These are phyloP conservation scores for Bombus affinis DNA, from an alignment of 1,140 invertebrate genomes.

Conservation along the genomic window DNA sequence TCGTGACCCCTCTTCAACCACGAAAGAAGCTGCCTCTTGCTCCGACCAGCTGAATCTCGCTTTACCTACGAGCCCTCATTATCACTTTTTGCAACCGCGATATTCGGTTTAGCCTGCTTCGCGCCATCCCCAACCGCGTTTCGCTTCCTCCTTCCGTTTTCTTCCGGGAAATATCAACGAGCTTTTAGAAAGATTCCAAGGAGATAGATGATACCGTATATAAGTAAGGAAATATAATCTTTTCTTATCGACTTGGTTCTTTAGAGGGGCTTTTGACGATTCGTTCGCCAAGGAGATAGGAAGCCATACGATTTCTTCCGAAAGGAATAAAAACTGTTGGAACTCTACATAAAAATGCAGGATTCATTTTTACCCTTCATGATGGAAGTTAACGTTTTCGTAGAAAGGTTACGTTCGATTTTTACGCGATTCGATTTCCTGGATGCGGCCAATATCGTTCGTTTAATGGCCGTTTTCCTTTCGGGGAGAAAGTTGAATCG, in stretches of 20 bases:
- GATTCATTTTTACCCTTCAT: background rate
- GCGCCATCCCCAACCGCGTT: too few species aligned
- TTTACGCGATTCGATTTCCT: constrained; percentile 35
- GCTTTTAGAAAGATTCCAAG: background rate
- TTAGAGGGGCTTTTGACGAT: background rate
- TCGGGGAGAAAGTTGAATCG: background rate
- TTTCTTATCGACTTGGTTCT: background rate
- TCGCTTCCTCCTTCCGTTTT: background rate
- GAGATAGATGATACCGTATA: background rate
- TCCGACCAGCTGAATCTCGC: constrained; percentile 1
- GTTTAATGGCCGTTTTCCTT: constrained; percentile 10
- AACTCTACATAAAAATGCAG: background rate
- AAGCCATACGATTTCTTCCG: background rate
- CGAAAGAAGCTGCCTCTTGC: constrained; percentile 13
- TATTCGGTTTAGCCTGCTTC: background rate
- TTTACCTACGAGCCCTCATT: constrained; percentile 27
- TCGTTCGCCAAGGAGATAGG: too few species aligned
- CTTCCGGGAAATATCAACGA: too few species aligned
- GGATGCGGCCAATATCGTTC: constrained; percentile 3
- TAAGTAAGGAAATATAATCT: background rate
- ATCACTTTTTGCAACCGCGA: constrained; percentile 12
- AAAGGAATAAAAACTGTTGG: background rate
- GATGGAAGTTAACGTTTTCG: background rate
- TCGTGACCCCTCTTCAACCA: constrained; percentile 35
- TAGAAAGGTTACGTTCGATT: background rate